phyloP scores from a whole-genome alignment of 2,888 invertebrate genomes.

The Miltochrista miniata region DNA sequence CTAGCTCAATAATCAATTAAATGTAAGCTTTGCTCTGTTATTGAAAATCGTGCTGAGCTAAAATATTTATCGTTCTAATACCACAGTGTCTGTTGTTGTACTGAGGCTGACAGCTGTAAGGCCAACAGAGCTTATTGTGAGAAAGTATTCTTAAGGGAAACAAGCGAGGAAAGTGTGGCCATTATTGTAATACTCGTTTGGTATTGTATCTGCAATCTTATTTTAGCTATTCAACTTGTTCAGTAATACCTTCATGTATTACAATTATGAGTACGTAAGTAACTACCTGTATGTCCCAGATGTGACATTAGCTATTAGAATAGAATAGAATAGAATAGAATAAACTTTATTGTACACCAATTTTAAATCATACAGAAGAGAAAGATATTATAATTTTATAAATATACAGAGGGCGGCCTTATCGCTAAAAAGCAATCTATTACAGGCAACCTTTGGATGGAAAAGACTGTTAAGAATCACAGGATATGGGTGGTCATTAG shows the following conservation, averaged over 20 bases:
- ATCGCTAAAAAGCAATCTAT: too few relatives aligned
- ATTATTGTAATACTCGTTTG: constrained; percentile 15
- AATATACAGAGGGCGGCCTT: too few relatives aligned
- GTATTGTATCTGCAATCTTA: constrained; percentile 15
- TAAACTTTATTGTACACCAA: too few relatives aligned
- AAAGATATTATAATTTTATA: too few relatives aligned
- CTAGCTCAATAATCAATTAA: too few relatives aligned
- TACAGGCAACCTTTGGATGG: too few relatives aligned
- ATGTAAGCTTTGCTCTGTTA: not conserved
- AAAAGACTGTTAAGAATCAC: too few relatives aligned
- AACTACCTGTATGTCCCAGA: not conserved
- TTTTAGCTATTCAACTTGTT: constrained; percentile 15
- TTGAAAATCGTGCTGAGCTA: constrained; percentile 1
- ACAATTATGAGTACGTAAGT: not conserved
- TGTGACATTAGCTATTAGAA: too few relatives aligned
- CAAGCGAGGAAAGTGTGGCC: constrained; percentile 15
- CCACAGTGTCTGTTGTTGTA: constrained; percentile 11
- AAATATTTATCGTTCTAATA: constrained; percentile 14
- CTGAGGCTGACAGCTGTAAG: constrained; percentile 32
- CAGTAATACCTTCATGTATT: not conserved
- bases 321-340: too few relatives aligned
- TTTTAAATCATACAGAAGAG: too few relatives aligned
- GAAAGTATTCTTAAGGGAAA: constrained; percentile 21
- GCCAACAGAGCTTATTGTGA: constrained; percentile 16
- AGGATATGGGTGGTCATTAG: too few relatives aligned